Percentiles rank a stretch among this genome's conserved stretches.
Evolutionary conservation across 2,888 invertebrate species (phyloP).

Genomic region (Aphrophora alni): DNA sequence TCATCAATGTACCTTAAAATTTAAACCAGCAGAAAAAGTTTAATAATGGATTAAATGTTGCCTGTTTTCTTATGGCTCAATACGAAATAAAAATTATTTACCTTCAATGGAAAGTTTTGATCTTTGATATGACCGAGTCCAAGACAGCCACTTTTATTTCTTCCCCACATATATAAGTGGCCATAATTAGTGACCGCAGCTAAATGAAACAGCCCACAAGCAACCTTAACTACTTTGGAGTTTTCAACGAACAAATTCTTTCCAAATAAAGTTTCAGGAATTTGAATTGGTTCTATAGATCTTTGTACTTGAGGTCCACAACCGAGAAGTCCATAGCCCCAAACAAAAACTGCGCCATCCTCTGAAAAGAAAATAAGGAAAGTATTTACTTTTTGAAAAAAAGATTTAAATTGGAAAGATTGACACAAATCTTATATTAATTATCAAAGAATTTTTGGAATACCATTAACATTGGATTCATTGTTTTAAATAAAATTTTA

Average conservation of each 20-base stretch:
- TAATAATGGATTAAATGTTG: too few relatives aligned
- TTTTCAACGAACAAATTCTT: conserved; percentile 80
- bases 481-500: too few relatives aligned
- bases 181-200: conserved; percentile 83
- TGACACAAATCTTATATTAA: too few relatives aligned
- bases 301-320: conserved; percentile 80
- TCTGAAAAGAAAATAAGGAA: neutral
- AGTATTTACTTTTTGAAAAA: too few relatives aligned
- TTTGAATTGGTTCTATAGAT: conserved; percentile 68
- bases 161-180: conserved; percentile 91
- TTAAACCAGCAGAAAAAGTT: too few relatives aligned
- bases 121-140: conserved; percentile 82
- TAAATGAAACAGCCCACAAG: conserved; percentile 76
- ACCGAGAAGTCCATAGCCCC: conserved; percentile 94
- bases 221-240: conserved; percentile 68
- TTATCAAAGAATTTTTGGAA: too few relatives aligned
- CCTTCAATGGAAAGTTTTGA: conserved; percentile 89
- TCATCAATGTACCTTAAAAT: too few relatives aligned
- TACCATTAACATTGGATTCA: too few relatives aligned
- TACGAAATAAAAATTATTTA: too few relatives aligned
- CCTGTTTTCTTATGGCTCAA: too few relatives aligned
- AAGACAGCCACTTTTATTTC: conserved; percentile 81
- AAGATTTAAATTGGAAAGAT: too few relatives aligned
- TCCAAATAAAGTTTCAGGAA: conserved; percentile 86
- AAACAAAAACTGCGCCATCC: conserved; percentile 83